phyloP scores from a whole-genome alignment of 2,113 vertebrate species.

The Stomatorhinus ivindoensis region DNA sequence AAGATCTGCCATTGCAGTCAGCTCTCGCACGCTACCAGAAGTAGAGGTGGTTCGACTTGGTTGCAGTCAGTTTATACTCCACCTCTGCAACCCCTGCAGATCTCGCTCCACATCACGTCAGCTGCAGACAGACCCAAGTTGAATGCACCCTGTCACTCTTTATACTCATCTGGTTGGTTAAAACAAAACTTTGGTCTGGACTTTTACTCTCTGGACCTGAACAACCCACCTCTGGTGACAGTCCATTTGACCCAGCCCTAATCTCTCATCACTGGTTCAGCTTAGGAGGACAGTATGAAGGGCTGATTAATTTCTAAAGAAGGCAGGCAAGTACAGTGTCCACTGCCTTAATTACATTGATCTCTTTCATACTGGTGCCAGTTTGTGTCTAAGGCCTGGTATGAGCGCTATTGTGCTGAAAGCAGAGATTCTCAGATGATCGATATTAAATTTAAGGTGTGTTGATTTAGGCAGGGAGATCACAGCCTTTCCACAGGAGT shows the following conservation, averaged over 20 bases:
- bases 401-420: neutral
- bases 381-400: neutral
- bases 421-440: neutral
- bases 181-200: neutral
- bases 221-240: neutral
- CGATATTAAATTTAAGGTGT: neutral
- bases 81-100: no score
- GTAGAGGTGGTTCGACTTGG: no score
- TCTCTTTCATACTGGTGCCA: neutral
- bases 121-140: no score
- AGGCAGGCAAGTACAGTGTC: neutral
- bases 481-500: neutral
- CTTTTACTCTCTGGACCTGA: neutral
- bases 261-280: neutral
- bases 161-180: neutral
- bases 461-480: neutral
- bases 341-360: neutral
- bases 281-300: neutral
- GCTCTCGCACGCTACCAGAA: no score
- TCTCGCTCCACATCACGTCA: no score
- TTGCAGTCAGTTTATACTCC: no score
- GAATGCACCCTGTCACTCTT: neutral
- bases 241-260: neutral
- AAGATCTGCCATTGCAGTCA: no score
- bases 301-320: neutral